phyloP scores from a whole-genome alignment of 1,140 invertebrate genomes.

The Eueides isabella region DNA sequence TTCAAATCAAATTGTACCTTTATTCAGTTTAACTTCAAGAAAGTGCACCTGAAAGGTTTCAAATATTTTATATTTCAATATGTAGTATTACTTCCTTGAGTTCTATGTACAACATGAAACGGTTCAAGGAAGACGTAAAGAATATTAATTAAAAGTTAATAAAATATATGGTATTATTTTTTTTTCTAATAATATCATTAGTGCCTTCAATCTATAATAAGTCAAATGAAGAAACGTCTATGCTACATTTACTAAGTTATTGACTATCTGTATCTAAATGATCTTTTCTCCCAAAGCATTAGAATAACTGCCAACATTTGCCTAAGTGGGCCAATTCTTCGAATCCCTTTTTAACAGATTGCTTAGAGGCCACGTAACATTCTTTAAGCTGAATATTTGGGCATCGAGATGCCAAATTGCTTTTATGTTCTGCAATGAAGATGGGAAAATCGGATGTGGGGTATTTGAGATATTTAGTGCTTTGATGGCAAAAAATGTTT shows the following conservation, averaged over 20 bases:
- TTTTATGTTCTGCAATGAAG: slow-evolving; percentile 18
- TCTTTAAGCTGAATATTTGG: slow-evolving; percentile 18
- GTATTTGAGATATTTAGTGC: background rate
- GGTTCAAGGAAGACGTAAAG: background rate
- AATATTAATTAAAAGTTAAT: background rate
- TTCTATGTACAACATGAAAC: background rate
- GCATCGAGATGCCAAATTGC: background rate
- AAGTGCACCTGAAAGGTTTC: slow-evolving; percentile 43
- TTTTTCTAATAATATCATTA: background rate
- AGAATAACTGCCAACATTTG: slow-evolving; percentile 23
- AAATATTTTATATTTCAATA: slow-evolving; percentile 45
- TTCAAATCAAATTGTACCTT: slow-evolving; percentile 47
- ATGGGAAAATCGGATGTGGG: background rate
- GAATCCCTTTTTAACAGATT: slow-evolving; percentile 26
- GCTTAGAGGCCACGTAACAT: slow-evolving; percentile 20
- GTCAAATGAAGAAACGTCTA: background rate
- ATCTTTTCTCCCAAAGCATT: slow-evolving; percentile 17
- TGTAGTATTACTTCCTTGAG: slow-evolving; percentile 25
- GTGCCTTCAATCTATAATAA: background rate
- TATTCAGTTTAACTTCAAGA: slow-evolving; percentile 45
- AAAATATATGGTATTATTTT: no score
- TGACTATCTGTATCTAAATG: slow-evolving; percentile 17
- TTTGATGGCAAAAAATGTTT: background rate
- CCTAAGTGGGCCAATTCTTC: slow-evolving; percentile 29
- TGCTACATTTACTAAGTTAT: background rate